Evolutionary conservation across 2,797 vertebrate species (phyloP), one percentile per base, ranked within the genome.

Genomic region (Adrianichthys oophorus): DNA sequence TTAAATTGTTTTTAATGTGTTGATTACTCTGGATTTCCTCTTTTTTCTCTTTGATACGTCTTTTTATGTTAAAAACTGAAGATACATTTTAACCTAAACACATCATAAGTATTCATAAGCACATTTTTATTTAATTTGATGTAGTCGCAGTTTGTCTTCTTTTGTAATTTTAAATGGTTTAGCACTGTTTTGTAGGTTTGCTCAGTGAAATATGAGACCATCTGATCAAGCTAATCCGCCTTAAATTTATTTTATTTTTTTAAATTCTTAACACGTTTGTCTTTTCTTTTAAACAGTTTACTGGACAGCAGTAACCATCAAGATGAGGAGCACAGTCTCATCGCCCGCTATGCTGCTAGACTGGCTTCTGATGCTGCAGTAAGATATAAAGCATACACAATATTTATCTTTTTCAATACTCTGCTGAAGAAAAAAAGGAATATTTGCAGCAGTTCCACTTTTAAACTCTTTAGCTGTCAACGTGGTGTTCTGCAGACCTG

Each of bases 281-380:
- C 51, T 80, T 80, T 83, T 68, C 67, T 84, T 77, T 74, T 72
- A 50, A 68, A 61, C 82, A 98, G 96, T 72, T 91, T 96, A 91
- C 92, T 98, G 50, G 96, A 99, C 85, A 94, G 94, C 54, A 92
- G 93, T 50, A 95, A 91, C 83, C 93, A 96, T 78, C 94, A 98
- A 78, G 98, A 99, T 78, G 98, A 99, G 85, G 98, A 99, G 42
- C 98, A 99, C 87, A 94, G 93, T 79, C 94, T 99, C 89, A 99
- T 99, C 58, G 96, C 96, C 84, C 96, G 97, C 88, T 99, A 99
- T 1, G 97, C 98, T 69, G 97, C 97, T 65, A 93, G 96, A 83
- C 92, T 99, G 89, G 98, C 98, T 79, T 95, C 96, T 73, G 96
- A 98, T 88, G 94, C 94, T 62, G 89, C 87, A 87, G 98, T 99